These are phyloP conservation scores for Melipona beecheii DNA, from an alignment of 2,888 invertebrate genomes.

Conservation along the genomic window DNA sequence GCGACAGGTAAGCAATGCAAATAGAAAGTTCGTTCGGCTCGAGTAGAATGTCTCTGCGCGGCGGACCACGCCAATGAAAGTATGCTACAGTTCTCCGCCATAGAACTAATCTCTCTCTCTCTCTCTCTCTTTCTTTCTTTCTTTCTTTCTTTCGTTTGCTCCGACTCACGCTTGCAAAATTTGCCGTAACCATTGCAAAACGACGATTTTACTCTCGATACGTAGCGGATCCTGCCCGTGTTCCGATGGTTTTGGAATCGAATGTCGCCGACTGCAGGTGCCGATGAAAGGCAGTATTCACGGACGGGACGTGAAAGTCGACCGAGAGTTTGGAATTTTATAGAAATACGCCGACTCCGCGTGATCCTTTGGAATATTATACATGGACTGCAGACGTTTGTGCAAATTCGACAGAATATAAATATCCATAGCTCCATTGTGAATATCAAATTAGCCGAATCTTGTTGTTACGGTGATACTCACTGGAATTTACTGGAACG, in stretches of 20 bases:
- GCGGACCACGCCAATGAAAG: slow-evolving; percentile 77
- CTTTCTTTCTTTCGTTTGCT: no score
- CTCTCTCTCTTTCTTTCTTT: no score
- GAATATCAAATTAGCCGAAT: neutral
- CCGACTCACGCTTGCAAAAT: slow-evolving; percentile 60
- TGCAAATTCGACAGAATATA: neutral
- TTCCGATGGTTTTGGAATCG: neutral
- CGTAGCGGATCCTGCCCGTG: neutral
- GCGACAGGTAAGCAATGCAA: slow-evolving; percentile 73
- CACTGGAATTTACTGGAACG: no score
- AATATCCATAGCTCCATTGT: neutral
- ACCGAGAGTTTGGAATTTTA: neutral
- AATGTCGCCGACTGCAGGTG: neutral
- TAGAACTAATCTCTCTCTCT: slow-evolving; percentile 35
- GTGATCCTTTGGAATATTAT: neutral
- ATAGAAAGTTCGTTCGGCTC: slow-evolving; percentile 68
- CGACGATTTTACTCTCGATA: slow-evolving; percentile 34
- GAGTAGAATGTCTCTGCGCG: slow-evolving; percentile 74
- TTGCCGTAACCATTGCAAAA: slow-evolving; percentile 59
- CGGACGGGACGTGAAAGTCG: neutral
- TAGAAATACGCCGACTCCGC: neutral
- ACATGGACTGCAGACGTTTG: neutral
- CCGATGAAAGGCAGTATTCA: neutral
- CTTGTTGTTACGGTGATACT: no score
- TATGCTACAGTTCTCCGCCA: slow-evolving; percentile 52